Evolutionary conservation across 2,888 invertebrate genomes (phyloP), one percentile per base, ranked within the genome.

Genomic region (Andrena minutula): DNA sequence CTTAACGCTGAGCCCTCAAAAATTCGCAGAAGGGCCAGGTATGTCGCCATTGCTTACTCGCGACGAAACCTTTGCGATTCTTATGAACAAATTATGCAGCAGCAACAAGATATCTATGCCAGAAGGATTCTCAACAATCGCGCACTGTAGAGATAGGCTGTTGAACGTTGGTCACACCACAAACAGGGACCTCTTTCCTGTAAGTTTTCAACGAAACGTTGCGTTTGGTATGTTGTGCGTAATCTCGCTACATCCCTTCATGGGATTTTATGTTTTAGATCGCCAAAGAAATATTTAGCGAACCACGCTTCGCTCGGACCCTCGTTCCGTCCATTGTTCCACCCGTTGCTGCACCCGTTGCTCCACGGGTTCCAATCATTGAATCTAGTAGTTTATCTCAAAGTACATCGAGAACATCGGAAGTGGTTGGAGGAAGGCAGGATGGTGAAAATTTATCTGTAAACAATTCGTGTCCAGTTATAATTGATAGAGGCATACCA

Each of bases 11-110:
- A 96, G 96, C 0, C 97, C 97, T 0, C 96, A 97, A 92, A 97
- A 97, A 94, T 98, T 98, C 93, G 97, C 98, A 0, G 97, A 97
- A 89, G 97, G 97, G 0, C 97, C 97, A 0, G 97, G 97, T 0
- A 95, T 96, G 68, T 97, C 97, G 16, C 94, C 95, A n/a, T 94
- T 98, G 8, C 94, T 98, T 32, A 95, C 96, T 0, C 96, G 97
- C 93, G 95, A 97, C 1, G 98, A 98, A 92, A 96, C 97, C 16
- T 96, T 97, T 90, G 96, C 97, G 0, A 96, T 98, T 75, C 94
- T 98, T 1, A 97, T 98, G 96, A 97, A 97, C 92, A 97, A 98
- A 79, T 96, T 97, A 26, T 97, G 97, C 26, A 95, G 95, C 66
- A 94, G 95, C n/a, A 95, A 95, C 10, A 96, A 96, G 69, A 95